Evolutionary conservation across 2,888 invertebrate genomes (phyloP), one percentile per base, ranked within the genome.

Genomic region (Acleris holmiana): DNA sequence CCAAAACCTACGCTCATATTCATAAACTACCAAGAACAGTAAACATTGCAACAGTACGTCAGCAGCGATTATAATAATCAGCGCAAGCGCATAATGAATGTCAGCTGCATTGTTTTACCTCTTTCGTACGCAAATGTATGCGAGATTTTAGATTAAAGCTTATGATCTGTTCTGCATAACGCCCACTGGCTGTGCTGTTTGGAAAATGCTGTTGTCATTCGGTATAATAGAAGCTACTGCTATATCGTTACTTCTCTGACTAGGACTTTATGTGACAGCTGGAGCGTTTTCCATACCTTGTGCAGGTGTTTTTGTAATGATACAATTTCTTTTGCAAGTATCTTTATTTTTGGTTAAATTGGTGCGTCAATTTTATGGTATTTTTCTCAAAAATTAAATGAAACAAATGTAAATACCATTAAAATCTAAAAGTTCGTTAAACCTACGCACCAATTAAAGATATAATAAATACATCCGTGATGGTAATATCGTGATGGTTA

Each of bases 51-150:
- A 51, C 49, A 50, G 56, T 51, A 53, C 54, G 53, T 58, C 57
- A 46, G 56, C 29, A 44, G 67, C 66, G 67, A 72, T 74, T 68
- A 69, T 63, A 68, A 71, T 69, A 72, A 73, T 71, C 71, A 73
- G 69, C 69, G 66, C 69, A 63, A 67, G 67, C 73, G 78, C 71
- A 77, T 81, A 80, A 80, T 81, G 78, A 73, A 71, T 72, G 73
- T 71, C 72, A 68, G 66, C 79, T 78, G 80, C 80, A 84, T 83
- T 84, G 83, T 84, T 78, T 79, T 72, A 68, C 68, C 75, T 79
- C 72, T 73, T 82, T 77, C 69, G 66, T 76, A 81, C 73, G 83
- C 80, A 78, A 83, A 84, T 84, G 71, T 79, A 84, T 83, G 79
- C 79, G 69, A 71, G 76, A 77, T 78, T 74, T 71, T 54, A 78